Evolutionary conservation across 2,888 invertebrate genomes (phyloP).

Genomic region (Pyrrhia umbra): DNA sequence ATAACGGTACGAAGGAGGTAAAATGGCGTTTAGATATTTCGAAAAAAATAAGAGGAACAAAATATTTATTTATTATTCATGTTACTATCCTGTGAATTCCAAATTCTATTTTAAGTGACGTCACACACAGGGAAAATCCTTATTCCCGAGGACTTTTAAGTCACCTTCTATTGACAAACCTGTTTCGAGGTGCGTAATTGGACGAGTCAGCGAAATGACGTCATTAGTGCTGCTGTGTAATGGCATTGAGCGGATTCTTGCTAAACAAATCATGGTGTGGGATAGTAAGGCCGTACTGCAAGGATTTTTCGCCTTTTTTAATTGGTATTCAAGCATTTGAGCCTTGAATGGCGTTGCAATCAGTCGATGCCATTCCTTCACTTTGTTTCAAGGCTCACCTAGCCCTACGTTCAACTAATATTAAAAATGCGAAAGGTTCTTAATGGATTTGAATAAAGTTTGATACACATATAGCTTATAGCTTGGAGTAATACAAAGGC

Average conservation of each 20-base stretch:
- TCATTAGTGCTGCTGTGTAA: slow-evolving; percentile 10
- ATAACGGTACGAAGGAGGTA: no score
- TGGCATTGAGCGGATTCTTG: slow-evolving; percentile 40
- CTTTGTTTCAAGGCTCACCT: no score
- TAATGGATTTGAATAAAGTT: no score
- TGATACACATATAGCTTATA: no score
- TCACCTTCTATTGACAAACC: background rate
- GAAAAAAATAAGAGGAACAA: no score
- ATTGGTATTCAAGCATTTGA: background rate
- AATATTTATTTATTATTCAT: no score
- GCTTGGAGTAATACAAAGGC: no score
- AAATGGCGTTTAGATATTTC: no score
- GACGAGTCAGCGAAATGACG: slow-evolving; percentile 27
- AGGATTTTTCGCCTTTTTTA: slow-evolving; percentile 7
- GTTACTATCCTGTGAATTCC: no score
- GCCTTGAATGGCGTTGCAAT: background rate
- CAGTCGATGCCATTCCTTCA: no score
- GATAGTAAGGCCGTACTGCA: slow-evolving; percentile 11
- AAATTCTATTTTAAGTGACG: slow-evolving; percentile 3
- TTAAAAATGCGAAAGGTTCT: no score
- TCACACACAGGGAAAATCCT: slow-evolving; percentile 9
- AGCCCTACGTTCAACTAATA: no score
- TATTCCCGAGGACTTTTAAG: background rate
- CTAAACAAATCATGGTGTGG: slow-evolving; percentile 27
- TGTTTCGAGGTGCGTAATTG: background rate